Conservation (phyloP, 2,113 vertebrate genomes). For the Oncorhynchus masou region DNA sequence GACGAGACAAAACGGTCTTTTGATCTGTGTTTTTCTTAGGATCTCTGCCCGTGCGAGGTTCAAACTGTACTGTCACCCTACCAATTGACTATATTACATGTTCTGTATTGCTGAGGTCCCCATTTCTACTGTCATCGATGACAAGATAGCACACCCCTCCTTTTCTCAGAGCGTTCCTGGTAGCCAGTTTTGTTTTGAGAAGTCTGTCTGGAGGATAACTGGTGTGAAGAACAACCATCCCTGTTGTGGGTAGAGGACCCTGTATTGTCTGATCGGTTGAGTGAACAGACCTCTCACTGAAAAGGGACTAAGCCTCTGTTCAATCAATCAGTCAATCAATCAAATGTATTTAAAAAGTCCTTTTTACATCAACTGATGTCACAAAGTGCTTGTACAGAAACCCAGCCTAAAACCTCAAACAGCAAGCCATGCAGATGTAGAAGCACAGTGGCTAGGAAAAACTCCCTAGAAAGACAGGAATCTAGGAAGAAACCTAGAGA, state of each 20-base stretch:
- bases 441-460: no score
- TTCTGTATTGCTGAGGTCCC: background rate
- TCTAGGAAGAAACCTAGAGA: no score
- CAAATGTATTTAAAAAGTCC: no score
- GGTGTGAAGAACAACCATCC: background rate
- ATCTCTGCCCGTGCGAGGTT: background rate
- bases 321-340: no score
- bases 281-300: no score
- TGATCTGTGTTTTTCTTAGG: background rate
- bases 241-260: background rate
- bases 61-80: background rate
- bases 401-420: no score
- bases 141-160: background rate
- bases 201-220: background rate
- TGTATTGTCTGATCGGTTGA: no score
- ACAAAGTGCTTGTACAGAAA: no score
- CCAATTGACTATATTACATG: background rate
- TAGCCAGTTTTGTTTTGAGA: background rate
- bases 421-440: no score
- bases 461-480: no score
- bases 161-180: background rate
- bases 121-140: background rate
- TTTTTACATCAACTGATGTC: no score
- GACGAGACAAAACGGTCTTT: background rate
- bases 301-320: no score